phyloP scores from a whole-genome alignment of 2,797 vertebrate genomes.

The Miichthys miiuy region DNA sequence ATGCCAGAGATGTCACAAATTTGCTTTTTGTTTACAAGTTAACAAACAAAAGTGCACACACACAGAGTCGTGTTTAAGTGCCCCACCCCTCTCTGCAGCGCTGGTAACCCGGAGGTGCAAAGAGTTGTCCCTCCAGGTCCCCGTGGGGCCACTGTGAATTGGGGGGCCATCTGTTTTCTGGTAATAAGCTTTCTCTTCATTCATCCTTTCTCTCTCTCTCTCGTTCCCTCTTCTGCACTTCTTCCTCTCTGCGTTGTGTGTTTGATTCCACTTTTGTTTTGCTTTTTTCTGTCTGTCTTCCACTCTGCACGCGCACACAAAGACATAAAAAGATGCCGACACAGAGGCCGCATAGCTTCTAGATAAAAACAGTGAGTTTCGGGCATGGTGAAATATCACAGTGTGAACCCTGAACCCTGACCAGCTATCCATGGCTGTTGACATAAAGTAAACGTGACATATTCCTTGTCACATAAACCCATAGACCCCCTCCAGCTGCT shows the following conservation, averaged over 20 bases:
- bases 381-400: conserved; percentile 76
- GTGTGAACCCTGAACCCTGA: conserved; percentile 76
- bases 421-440: conserved; percentile 73
- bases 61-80: conserved; percentile 75
- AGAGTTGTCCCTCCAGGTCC: conserved; percentile 78
- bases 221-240: conserved; percentile 22
- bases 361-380: conserved; percentile 53
- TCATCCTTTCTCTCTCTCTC: conserved; percentile 52
- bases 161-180: conserved; percentile 88
- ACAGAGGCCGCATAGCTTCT: conserved; percentile 39
- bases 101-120: conserved; percentile 79
- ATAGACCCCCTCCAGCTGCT: conserved; percentile 54
- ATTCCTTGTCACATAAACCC: conserved; percentile 66
- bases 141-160: conserved; percentile 81
- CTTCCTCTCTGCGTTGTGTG: conserved; percentile 13
- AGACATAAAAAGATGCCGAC: conserved; percentile 46
- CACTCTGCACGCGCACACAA: conserved; percentile 10
- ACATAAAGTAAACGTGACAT: conserved; percentile 78
- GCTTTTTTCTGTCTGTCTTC: conserved; percentile 12
- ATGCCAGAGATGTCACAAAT: conserved; percentile 73
- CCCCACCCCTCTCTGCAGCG: conserved; percentile 68
- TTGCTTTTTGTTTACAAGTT: conserved; percentile 79
- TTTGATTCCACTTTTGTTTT: conserved; percentile 44
- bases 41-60: conserved; percentile 75
- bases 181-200: conserved; percentile 86